phyloP scores from a whole-genome alignment of 1,140 invertebrate genomes.

The Mizuhopecten yessoensis region DNA sequence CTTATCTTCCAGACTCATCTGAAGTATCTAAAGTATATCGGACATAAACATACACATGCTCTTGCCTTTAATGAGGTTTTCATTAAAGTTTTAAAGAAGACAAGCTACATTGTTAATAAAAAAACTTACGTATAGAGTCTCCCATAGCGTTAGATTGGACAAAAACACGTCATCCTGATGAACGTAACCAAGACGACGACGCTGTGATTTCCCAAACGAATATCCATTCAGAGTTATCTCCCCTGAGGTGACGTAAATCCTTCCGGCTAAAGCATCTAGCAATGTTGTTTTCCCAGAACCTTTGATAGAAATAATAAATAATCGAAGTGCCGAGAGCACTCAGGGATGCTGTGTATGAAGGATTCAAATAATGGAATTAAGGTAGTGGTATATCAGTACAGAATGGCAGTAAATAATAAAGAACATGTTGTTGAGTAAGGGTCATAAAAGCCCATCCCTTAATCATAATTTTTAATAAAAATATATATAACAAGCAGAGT shows the following conservation, averaged over 20 bases:
- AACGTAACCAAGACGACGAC: conserved; percentile 91
- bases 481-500: no score
- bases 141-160: conserved; percentile 90
- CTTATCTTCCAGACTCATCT: neutral
- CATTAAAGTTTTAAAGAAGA: no score
- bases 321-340: no score
- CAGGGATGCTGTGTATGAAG: no score
- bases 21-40: neutral
- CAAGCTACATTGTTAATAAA: no score
- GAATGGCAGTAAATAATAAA: no score
- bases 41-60: neutral
- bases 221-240: conserved; percentile 90
- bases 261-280: conserved; percentile 88
- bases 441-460: no score
- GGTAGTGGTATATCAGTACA: no score
- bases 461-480: no score
- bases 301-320: conserved; percentile 77
- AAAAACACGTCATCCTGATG: conserved; percentile 94
- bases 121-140: conserved; percentile 89
- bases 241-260: conserved; percentile 87
- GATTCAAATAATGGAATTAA: no score
- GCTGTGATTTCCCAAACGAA: conserved; percentile 89
- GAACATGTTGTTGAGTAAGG: no score
- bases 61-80: no score
- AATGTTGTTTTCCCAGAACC: conserved; percentile 92